Base-by-base conservation (phyloP, 1,140 invertebrate species). In the Sitodiplosis mosellana region DNA sequence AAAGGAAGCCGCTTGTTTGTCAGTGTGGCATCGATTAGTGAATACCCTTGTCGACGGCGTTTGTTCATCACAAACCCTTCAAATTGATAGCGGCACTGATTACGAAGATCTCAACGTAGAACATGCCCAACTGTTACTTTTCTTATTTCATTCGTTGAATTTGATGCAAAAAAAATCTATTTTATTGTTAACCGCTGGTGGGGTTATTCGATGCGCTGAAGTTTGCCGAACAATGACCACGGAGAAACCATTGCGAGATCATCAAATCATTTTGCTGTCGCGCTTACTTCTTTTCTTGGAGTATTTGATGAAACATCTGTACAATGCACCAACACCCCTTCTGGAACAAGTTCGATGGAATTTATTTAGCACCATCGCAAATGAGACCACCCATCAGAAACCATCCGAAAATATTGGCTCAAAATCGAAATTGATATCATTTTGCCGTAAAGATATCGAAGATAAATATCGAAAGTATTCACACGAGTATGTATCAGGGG, bases 121-220 rank as follows among this genome's bases (percentile, higher is more conserved):
- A 63, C 92, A 97, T 67, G 81, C 89, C 0, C 91, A 96, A 60
- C 68, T 96, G 10, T 66, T 97, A 50, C 71, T 97, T 1, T 94
- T 95, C 61, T 68, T 96, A 1, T 96, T 96, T 61, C 91, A 96
- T 64, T 88, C 87, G 2, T 64, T 96, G 21, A 91, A 88, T 56
- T 67, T 96, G 21, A 94, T 94, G 86, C 88, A 95, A 65, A 96
- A 95, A 64, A 96, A 96, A 66, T 82, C 83, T 2, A 84, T 97
- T 1, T 66, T 96, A n/a, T 69, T 94, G 10, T 69, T 83, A 49
- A 79, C 80, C 12, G 80, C 82, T 6, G 75, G 75, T 53, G 77
- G 76, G 3, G 73, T 80, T 15, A 73, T 80, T 42, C 66, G 75
- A 50, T 79, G 76, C 53, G 75, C 76, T 8, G 76, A 78, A 61